Evolutionary conservation across 1,140 invertebrate genomes (phyloP).

Genomic region (Pomphorhynchus laevis): DNA sequence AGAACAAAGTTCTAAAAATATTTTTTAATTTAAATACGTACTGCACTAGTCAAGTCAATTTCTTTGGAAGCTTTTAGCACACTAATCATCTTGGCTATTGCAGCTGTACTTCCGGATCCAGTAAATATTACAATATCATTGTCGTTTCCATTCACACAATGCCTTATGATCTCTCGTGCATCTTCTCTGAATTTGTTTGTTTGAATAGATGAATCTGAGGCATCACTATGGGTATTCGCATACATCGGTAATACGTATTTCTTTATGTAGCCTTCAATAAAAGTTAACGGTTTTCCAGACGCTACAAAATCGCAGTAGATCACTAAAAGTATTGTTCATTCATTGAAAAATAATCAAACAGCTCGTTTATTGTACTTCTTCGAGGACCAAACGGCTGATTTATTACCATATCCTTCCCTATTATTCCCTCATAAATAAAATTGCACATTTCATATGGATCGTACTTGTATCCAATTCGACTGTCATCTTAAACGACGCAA

Average conservation of each 20-base stretch:
- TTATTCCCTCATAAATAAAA: not conserved
- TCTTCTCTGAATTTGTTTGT: slow-evolving; percentile 44
- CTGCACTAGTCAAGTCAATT: not conserved
- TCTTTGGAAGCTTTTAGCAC: slow-evolving; percentile 21
- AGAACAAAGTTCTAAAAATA: not conserved
- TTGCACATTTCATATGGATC: too few species aligned
- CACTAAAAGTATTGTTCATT: slow-evolving; percentile 12
- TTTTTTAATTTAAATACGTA: not conserved
- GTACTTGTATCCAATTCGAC: too few species aligned
- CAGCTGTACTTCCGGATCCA: slow-evolving; percentile 33
- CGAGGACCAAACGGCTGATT: not conserved
- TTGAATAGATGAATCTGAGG: slow-evolving; percentile 44
- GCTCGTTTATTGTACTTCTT: not conserved
- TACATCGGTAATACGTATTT: slow-evolving; percentile 43
- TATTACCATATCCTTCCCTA: not conserved
- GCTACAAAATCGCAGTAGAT: slow-evolving; percentile 17
- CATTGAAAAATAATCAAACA: not conserved
- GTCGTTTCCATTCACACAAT: slow-evolving; percentile 37
- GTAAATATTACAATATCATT: slow-evolving; percentile 45
- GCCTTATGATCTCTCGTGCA: slow-evolving; percentile 34
- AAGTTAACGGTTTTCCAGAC: slow-evolving; percentile 28
- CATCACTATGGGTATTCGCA: slow-evolving; percentile 45
- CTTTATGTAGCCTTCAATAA: slow-evolving; percentile 47
- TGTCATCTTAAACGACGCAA: too few species aligned
- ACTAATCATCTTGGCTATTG: slow-evolving; percentile 32